A percentile compares a stretch with the other conserved stretches of the same genome.
These are phyloP conservation scores for Lota lota DNA, from an alignment of 2,113 vertebrate genomes.

Conservation along the genomic window DNA sequence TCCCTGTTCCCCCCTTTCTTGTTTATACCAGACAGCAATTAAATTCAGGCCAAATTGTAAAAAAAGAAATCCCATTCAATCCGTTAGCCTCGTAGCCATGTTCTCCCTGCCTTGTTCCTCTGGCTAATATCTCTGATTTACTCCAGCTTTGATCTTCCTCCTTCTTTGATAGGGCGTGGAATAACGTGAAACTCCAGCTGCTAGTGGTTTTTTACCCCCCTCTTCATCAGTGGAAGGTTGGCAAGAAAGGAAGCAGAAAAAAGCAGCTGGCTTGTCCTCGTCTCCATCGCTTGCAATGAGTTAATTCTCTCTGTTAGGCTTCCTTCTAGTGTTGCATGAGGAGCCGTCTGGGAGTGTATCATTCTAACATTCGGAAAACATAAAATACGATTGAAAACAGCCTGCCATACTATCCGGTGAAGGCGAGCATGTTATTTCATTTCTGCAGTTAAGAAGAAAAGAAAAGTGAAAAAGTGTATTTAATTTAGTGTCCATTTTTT, in stretches of 20 bases:
- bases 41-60: conserved; percentile 21
- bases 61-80: conserved; percentile 7
- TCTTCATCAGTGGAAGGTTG: neutral
- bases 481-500: too few species aligned
- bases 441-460: neutral
- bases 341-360: too few species aligned
- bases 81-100: neutral
- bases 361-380: neutral
- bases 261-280: neutral
- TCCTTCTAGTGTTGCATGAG: neutral
- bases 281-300: neutral
- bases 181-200: neutral
- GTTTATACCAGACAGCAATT: conserved; percentile 29
- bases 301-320: neutral
- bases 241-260: neutral
- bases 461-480: too few species aligned
- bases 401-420: too few species aligned
- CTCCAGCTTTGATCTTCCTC: conserved; percentile 36
- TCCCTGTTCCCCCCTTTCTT: neutral
- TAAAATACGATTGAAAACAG: neutral
- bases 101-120: conserved; percentile 15
- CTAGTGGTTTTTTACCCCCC: neutral
- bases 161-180: neutral
- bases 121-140: conserved; percentile 40
- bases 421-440: neutral